Conservation (phyloP, 2,888 invertebrate genomes). For the Megalurothrips usitatus region DNA sequence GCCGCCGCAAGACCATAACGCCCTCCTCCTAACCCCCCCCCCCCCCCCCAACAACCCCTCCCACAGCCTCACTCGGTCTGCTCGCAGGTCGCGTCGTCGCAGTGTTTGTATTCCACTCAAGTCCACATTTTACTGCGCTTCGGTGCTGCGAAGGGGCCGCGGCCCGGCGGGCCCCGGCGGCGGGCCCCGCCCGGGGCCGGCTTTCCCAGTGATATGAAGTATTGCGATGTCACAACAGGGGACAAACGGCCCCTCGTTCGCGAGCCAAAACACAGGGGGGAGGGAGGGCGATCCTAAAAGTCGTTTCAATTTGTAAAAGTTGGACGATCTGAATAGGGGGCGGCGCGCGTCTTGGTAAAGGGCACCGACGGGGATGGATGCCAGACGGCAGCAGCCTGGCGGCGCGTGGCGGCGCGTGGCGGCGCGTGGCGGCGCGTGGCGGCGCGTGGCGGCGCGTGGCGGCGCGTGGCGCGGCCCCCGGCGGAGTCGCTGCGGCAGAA, state of each 20-base stretch:
- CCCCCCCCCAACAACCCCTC: neutral
- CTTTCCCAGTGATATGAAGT: neutral
- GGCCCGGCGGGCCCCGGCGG: too few relatives aligned
- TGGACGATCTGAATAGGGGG: too few relatives aligned
- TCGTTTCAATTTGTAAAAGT: neutral
- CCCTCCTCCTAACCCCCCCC: neutral
- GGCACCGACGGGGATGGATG: too few relatives aligned
- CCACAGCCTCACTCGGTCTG: neutral
- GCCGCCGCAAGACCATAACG: neutral
- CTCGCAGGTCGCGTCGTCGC: neutral
- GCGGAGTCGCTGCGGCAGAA: neutral
- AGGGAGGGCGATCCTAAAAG: neutral
- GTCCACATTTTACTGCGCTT: conserved; percentile 1
- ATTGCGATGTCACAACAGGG: neutral
- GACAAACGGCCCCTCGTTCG: too few relatives aligned
- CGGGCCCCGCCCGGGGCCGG: neutral
- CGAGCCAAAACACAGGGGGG: too few relatives aligned
- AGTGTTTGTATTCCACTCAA: conserved; percentile 23
- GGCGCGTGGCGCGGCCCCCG: neutral
- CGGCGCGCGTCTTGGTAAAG: too few relatives aligned
- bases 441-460: too few relatives aligned
- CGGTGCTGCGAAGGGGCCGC: neutral
- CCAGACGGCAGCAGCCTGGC: too few relatives aligned
- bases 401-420: neutral
- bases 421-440: too few relatives aligned